Evolutionary conservation across 2,113 vertebrate genomes (phyloP), one percentile per base, ranked within the genome.

Genomic region (Shinisaurus crocodilurus): DNA sequence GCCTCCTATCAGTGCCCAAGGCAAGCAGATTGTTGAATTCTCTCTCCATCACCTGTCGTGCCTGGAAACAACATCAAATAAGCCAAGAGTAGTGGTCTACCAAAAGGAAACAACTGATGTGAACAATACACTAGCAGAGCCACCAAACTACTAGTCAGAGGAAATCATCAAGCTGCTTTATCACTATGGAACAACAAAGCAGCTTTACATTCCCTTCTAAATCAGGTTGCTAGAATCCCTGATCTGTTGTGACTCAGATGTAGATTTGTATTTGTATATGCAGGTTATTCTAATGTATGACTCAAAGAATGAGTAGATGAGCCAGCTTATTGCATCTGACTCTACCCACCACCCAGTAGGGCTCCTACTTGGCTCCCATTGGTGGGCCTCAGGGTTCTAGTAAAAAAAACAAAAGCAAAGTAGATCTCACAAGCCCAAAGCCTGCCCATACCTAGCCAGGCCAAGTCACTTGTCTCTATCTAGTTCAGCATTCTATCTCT

Each of bases 1-100:
- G 96, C 89, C 98, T 98, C 43, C 99, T 98, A 95, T 99, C 99
- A 0, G 99, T 99, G 88, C 99, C 99, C 97, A 99, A 95, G 57
- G 98, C 98, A 45, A 99, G 96, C 85, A 99, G 92, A 94, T 99
- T 99, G 97, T 98, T 99, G 97, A 99, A 99, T 91, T 99, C 99
- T 95, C 99, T 98, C 93, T 99, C 99, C 96, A 99, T 96, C 92
- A 99, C 98, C 92, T 99, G 99, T n/a, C 99, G 98, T 83, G 99
- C 99, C 99, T 99, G 89, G 63, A 94, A 93, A 54, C 20, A 93
- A 93, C 0, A 86, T 50, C 16, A 86, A 40, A 67, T 70, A 0
- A 91, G 37, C 54, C 3, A n/a, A 81, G 16, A 85, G 29, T 37
- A 80, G 23, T 34, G 16, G 5, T 1, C 0, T 3, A 0, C 40